Evolutionary conservation across 2,113 vertebrate species (phyloP).

Genomic region (Prinia subflava): DNA sequence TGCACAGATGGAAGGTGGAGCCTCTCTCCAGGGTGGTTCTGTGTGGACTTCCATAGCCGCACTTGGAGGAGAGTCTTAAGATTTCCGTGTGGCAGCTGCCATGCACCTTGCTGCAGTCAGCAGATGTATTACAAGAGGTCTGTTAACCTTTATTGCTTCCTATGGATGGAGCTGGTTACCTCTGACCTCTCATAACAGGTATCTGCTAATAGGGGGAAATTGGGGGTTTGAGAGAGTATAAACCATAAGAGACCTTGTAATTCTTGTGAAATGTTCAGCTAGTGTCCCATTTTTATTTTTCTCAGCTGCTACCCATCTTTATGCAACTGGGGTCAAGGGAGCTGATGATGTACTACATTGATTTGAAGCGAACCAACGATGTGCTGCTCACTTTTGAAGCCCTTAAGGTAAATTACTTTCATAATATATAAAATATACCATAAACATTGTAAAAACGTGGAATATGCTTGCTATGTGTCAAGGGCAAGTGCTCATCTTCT

Average conservation of each 20-base stretch:
- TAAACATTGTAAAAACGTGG: neutral
- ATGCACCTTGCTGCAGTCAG: constrained; percentile 58
- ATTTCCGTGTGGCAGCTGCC: constrained; percentile 53
- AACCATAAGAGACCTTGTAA: neutral
- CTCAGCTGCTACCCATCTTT: constrained; percentile 92
- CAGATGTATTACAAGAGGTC: constrained; percentile 59
- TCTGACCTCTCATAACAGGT: constrained; percentile 62
- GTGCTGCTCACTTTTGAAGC: constrained; percentile 97
- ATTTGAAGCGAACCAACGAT: constrained; percentile 94
- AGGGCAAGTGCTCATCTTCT: neutral
- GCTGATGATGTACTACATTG: constrained; percentile 97
- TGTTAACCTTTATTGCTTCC: constrained; percentile 67
- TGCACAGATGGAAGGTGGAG: constrained; percentile 60
- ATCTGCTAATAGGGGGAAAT: constrained; percentile 20
- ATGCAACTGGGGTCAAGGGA: constrained; percentile 97
- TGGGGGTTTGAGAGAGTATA: constrained; percentile 24
- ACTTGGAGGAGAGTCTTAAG: constrained; percentile 60
- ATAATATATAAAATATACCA: neutral
- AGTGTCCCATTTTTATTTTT: neutral
- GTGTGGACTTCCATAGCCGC: constrained; percentile 52
- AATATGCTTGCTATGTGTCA: neutral
- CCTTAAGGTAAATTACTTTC: constrained; percentile 83
- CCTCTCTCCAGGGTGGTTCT: constrained; percentile 41
- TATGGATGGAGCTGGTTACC: constrained; percentile 63
- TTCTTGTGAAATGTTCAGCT: neutral